Base-by-base conservation (phyloP, 2,113 vertebrate species). In the Andinoacara biseriatus region DNA sequence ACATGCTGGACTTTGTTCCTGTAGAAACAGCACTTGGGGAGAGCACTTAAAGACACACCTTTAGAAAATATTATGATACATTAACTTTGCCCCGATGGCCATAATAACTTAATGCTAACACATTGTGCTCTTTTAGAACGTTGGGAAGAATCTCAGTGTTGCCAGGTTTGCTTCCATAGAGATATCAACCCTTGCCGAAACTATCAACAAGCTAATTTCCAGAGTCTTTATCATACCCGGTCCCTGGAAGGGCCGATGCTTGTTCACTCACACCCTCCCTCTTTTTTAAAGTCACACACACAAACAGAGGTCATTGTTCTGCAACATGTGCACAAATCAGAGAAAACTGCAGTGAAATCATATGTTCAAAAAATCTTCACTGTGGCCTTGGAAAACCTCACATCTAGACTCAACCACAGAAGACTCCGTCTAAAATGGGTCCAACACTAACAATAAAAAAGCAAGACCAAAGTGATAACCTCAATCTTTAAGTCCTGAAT, bases 61-160 rank as follows among this genome's bases (percentile, higher is more conserved):
- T 94, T 90, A 80, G 84, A 90, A 93, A 94, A 94, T 93, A 94
- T 93, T 92, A 87, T 91, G 63, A 90, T 86, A 90, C 86, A 82
- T 87, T 88, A 87, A 91, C 86, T 90, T 74, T 69, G 69, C 65
- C 86, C 76, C 26, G 22, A 63, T 82, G 74, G 87, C 69, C 80
- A 88, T 91, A 93, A 87, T 77, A 88, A 89, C 80, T 67, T 80
- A 49, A 31, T 74, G 85, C 38, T 76, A 61, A 87, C 56, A 75
- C 69, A 59, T 43, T 81, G 52, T 81, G 76, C 76, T 87, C 65
- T 85, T 76, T 86, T 22, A 29, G 65, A 75, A 43, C 77, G 76
- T 78, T 59, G 43, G 52, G 74, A 92, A 89, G 63, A 46, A 81
- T 83, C 46, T 69, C 14, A 74, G 88, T 82, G 80, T 76, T 91